phyloP scores from a whole-genome alignment of 2,797 vertebrate species.

The Euphonia xanthogaster region DNA sequence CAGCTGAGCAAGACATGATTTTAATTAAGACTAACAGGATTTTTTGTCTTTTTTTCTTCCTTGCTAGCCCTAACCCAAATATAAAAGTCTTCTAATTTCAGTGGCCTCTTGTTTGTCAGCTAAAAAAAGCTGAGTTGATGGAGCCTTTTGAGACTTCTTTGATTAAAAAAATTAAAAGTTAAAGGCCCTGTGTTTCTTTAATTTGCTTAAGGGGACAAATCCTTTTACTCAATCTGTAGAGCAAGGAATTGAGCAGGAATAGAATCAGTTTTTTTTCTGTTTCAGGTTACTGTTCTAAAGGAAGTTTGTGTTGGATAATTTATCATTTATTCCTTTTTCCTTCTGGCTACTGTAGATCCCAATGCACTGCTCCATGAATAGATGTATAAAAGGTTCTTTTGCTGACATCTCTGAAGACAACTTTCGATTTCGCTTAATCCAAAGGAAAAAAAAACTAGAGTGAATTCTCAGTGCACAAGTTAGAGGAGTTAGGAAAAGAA shows the following conservation, averaged over 20 bases:
- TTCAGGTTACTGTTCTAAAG: neutral
- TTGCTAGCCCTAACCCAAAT: neutral
- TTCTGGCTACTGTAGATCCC: neutral
- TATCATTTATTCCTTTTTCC: neutral
- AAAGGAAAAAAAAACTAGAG: neutral
- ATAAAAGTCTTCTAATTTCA: neutral
- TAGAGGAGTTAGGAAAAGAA: neutral
- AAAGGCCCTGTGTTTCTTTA: neutral
- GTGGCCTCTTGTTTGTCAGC: neutral
- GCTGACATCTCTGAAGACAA: neutral
- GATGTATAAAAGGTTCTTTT: neutral
- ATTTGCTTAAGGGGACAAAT: neutral
- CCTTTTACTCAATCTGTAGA: neutral
- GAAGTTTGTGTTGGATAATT: neutral
- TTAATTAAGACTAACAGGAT: slow-evolving; percentile 19
- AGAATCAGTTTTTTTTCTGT: neutral
- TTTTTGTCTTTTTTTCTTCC: neutral
- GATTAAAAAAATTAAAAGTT: neutral
- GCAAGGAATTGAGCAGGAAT: neutral
- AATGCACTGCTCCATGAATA: slow-evolving; percentile 19
- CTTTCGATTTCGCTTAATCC: neutral
- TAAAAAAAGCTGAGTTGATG: neutral
- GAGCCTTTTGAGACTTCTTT: neutral
- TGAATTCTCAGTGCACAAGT: neutral
- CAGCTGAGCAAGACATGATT: neutral